Base-by-base conservation (phyloP, 2,888 invertebrate species). In the Ectemnius lituratus region DNA sequence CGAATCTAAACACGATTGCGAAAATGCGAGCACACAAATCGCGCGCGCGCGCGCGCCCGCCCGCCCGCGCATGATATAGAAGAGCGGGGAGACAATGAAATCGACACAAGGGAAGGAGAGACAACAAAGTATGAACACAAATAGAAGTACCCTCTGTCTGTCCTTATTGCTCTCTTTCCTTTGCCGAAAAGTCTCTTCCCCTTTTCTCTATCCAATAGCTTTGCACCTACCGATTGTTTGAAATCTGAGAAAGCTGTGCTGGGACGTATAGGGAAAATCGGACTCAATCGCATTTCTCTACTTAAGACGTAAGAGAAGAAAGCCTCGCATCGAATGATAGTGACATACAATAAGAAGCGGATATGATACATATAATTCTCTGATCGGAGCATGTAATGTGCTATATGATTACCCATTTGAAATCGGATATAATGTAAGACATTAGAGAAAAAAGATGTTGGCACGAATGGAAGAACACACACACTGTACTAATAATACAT, bases 401-500 rank as follows among this genome's bases (percentile, higher is more conserved):
- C n/a, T 52, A 13, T 14, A 52, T 52, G 16, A 52, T 49, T 52
- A 52, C 52, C 14, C 52, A 16, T 16, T 16, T 16, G 52, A 52
- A 52, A 52, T 52, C 16, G 52, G 16, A 52, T 52, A 14, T 52
- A 16, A 52, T 52, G 52, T 52, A 70, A 78, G 66, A 62, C 52
- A 76, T 63, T 63, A 61, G 66, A 58, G 63, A 78, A 20, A 78
- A 20, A 69, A 60, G 28, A 79, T 62, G 70, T 62, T 67, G 80
- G 67, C 71, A 77, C 61, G 77, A 76, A 70, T 71, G 16, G 14
- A 52, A 14, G 13, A 14, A 52, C 16, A 75, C 70, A 62, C 60
- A 69, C 70, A 70, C 65, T 80, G 77, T 83, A 83, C 73, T 75
- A 76, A 80, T 79, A 69, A 77, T 76, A 83, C 78, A 75, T 73